phyloP scores from a whole-genome alignment of 1,140 invertebrate genomes.

The Riptortus pedestris region DNA sequence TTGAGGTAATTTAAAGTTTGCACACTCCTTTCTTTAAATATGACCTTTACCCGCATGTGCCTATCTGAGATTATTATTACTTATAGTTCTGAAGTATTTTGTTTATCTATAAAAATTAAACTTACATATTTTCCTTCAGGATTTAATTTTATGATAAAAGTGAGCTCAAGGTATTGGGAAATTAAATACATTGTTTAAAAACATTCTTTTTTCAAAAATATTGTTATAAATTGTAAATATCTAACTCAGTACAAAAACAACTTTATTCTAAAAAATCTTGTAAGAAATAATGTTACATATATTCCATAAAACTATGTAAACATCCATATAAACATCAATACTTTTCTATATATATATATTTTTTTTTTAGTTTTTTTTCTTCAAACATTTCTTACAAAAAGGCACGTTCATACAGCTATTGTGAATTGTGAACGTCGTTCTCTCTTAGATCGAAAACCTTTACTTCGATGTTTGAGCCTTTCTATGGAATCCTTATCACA shows the following conservation, averaged over 20 bases:
- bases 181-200: background rate
- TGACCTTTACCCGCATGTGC: no score
- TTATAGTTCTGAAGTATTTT: no score
- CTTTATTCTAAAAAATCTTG: background rate
- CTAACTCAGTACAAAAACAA: background rate
- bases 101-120: no score
- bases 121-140: no score
- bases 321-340: background rate
- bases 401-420: conserved; percentile 27
- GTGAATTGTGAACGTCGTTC: conserved; percentile 26
- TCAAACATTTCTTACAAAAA: background rate
- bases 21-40: no score
- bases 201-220: background rate
- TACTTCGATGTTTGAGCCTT: conserved; percentile 24
- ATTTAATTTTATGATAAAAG: no score
- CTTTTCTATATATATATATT: no score
- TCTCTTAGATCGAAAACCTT: conserved; percentile 18
- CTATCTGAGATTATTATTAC: no score
- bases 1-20: no score
- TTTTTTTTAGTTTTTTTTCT: no score
- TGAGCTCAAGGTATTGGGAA: background rate
- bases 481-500: conserved; percentile 33
- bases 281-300: background rate
- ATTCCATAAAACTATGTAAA: background rate
- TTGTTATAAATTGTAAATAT: background rate